Base-by-base conservation (phyloP, 2,113 vertebrate species). In the Cnemophilus loriae region DNA sequence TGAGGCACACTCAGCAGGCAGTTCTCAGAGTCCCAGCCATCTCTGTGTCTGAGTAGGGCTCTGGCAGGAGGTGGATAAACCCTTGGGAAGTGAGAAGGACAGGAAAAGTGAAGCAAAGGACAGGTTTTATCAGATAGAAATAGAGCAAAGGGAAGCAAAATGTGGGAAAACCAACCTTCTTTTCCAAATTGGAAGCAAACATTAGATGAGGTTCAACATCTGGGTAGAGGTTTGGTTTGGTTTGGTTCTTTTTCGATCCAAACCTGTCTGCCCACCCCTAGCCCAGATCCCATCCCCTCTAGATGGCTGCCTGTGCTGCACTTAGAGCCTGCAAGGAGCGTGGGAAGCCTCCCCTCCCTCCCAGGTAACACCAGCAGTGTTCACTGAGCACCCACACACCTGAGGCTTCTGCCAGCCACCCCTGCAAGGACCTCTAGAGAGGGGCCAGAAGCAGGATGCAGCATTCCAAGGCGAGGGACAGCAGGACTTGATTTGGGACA, bases 191-290 rank as follows among this genome's bases (percentile, higher is more conserved):
- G 2, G 46, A 79, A 89, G 41, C 42, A 22, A 52, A 46, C 47
- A n/a, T 35, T 2, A 81, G 81, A 3, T 50, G n/a, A 89, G 78
- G 57, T 11, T 89, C 91, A 91, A 20, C 42, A 60, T 79, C 75
- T 93, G 95, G 87, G 46, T 87, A 77, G 87, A 93, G 91, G 49
- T 94, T 95, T 96, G 91, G 87, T 94, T 95, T 96, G 91, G 87
- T 84, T 94, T 87, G 65, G 49, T 82, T 89, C 79, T 76, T 92
- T 65, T 80, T 87, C 85, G 80, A 93, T 89, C 93, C 95, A 91
- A 53, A 79, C 87, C 94, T 95, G 47, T 78, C 65, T 74, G 28
- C 84, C 86, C 86, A 7, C 89, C 94, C 94, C 84, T 94, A 69
- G 56, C 76, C 89, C 93, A 94, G 93, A 75, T 84, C 77, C 93